A percentile compares a stretch with the other conserved stretches of the same genome.
phyloP scores from a whole-genome alignment of 2,888 invertebrate genomes.

The Epinotia brunnichana region DNA sequence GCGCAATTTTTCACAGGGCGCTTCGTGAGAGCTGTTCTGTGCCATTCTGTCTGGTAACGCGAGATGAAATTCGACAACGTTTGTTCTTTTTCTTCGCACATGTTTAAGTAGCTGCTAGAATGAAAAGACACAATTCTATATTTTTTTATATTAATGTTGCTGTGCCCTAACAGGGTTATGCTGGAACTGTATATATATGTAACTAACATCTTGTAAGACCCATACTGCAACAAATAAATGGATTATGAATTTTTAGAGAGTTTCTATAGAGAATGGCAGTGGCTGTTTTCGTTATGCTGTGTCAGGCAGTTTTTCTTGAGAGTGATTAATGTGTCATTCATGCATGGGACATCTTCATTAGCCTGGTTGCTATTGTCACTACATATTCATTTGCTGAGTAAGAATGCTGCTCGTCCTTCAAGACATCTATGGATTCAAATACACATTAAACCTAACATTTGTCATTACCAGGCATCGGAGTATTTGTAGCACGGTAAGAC shows the following conservation, averaged over 20 bases:
- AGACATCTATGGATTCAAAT: neutral
- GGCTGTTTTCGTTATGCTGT: neutral
- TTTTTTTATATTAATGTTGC: too few species aligned
- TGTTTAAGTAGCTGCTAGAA: neutral
- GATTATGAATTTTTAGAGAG: too few species aligned
- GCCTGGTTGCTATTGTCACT: neutral
- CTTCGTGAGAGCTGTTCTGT: slow-evolving; percentile 51
- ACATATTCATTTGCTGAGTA: neutral
- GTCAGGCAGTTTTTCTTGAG: neutral
- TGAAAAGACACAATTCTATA: neutral
- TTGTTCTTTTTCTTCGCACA: slow-evolving; percentile 3
- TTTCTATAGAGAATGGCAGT: neutral
- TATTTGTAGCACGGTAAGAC: too few species aligned
- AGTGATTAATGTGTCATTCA: slow-evolving; percentile 2
- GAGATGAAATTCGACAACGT: neutral
- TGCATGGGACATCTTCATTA: neutral
- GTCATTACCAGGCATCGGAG: too few species aligned
- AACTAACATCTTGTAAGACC: too few species aligned
- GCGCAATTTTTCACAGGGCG: slow-evolving; percentile 68
- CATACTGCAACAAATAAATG: too few species aligned
- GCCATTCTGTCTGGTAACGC: neutral
- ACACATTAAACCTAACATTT: neutral
- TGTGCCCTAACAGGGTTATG: too few species aligned
- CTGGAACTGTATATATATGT: too few species aligned
- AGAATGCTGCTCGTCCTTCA: neutral